Conservation (phyloP, 2,797 vertebrate species). For the Vipera latastei region DNA sequence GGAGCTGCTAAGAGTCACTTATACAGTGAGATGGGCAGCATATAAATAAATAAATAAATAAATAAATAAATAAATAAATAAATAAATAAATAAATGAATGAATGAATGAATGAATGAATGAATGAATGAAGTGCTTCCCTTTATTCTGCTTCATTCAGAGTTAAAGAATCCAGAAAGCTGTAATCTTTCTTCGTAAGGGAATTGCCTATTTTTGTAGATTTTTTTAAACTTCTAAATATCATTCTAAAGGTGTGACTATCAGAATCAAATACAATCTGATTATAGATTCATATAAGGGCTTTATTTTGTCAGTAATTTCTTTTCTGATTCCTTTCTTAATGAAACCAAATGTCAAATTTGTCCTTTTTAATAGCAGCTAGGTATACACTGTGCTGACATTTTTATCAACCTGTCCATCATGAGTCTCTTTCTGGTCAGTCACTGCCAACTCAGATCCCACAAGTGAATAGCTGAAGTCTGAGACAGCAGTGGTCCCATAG, state of each 20-base stretch:
- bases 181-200: not conserved
- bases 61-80: not conserved
- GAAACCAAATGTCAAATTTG: not conserved
- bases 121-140: not conserved
- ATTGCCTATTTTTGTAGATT: not conserved
- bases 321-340: not conserved
- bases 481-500: not conserved
- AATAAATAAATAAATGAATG: not conserved
- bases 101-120: no score
- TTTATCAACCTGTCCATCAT: not conserved
- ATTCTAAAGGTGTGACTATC: not conserved
- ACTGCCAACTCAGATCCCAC: not conserved
- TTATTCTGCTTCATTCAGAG: not conserved
- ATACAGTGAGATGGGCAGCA: not conserved
- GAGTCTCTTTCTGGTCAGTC: not conserved
- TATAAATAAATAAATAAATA: not conserved
- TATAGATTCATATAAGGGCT: not conserved
- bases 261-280: not conserved
- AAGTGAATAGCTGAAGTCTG: not conserved
- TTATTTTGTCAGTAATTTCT: not conserved
- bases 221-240: not conserved
- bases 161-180: not conserved
- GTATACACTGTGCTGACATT: not conserved
- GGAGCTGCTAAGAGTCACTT: not conserved
- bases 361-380: not conserved